Evolutionary conservation across 2,113 vertebrate species (phyloP).

Genomic region (Sturnira hondurensis): DNA sequence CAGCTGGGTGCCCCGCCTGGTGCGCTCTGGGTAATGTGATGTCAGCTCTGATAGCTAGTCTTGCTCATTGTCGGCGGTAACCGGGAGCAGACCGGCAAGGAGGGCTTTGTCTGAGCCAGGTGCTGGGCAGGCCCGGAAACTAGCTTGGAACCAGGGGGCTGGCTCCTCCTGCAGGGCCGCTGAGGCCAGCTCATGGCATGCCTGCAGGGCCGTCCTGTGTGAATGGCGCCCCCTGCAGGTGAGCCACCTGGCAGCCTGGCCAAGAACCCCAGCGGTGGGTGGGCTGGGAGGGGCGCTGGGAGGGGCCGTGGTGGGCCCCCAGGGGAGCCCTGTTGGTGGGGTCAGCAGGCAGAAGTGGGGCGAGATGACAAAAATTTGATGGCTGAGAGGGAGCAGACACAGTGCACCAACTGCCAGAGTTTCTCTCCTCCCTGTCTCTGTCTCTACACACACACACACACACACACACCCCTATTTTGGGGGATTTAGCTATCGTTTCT

Average conservation of each 20-base stretch:
- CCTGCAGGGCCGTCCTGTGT: not conserved
- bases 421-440: not conserved
- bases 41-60: accelerated
- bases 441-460: not conserved
- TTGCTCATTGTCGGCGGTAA: accelerated
- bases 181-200: not conserved
- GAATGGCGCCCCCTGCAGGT: not conserved
- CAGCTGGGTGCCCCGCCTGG: accelerated
- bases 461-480: not conserved
- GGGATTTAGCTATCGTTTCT: not conserved
- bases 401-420: too few relatives aligned
- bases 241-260: not conserved
- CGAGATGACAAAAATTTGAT: too few relatives aligned
- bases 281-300: accelerated
- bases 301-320: accelerated
- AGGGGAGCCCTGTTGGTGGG: not conserved
- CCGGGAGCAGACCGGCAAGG: accelerated
- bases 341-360: not conserved
- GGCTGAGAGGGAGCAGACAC: not conserved
- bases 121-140: not conserved
- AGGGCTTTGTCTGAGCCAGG: not conserved
- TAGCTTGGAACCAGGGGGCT: not conserved
- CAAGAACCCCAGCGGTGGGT: accelerated
- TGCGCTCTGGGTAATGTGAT: accelerated
- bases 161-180: not conserved